Conservation (phyloP, 2,888 invertebrate genomes). For the Noctuana brunneofusca region DNA sequence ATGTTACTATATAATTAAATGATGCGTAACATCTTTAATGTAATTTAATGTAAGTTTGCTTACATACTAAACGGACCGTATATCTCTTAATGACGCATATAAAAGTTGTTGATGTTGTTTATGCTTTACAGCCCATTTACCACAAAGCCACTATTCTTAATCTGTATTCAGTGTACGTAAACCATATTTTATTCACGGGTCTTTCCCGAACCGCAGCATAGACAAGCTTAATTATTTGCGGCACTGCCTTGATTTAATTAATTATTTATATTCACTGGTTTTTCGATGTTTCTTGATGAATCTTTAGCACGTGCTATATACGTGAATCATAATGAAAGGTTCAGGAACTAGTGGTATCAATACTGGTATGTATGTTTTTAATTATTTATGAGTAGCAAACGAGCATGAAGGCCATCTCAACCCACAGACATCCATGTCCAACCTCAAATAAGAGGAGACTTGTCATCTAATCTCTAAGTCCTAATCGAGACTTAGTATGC, state of each 20-base stretch:
- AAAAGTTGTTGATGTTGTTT: background rate
- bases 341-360: too few relatives aligned
- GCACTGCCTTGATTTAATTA: background rate
- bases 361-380: too few relatives aligned
- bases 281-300: background rate
- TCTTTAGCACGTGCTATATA: background rate
- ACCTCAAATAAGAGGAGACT: background rate
- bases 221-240: conserved; percentile 10
- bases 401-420: too few relatives aligned
- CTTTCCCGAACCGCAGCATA: background rate
- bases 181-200: conserved; percentile 8
- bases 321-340: background rate
- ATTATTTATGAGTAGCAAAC: too few relatives aligned
- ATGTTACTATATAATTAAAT: too few relatives aligned
- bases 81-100: background rate
- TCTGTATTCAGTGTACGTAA: conserved; percentile 8
- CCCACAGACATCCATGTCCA: too few relatives aligned
- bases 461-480: background rate
- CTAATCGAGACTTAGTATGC: conserved; percentile 15
- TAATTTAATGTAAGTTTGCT: too few relatives aligned
- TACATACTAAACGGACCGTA: background rate
- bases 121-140: background rate
- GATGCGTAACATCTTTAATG: too few relatives aligned
- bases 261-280: background rate
- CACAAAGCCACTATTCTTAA: background rate